phyloP scores from a whole-genome alignment of 2,113 vertebrate species.

The Antechinus flavipes region DNA sequence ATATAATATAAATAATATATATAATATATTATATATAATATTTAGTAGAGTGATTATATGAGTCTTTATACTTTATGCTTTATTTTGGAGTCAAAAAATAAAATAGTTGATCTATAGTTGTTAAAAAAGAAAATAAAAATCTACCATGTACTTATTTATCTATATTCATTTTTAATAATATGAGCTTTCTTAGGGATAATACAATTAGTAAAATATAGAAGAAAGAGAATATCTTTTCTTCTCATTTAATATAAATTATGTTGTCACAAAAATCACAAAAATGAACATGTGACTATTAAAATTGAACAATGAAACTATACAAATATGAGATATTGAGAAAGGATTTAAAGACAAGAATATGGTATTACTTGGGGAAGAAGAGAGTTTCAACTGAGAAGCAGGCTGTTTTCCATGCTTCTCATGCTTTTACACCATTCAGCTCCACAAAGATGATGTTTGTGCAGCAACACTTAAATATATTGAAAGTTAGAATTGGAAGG shows the following conservation, averaged over 20 bases:
- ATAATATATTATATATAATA: no score
- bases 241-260: background rate
- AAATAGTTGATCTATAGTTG: background rate
- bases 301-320: background rate
- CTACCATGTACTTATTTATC: no score
- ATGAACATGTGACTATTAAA: background rate
- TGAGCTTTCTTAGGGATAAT: background rate
- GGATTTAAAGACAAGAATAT: background rate
- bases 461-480: background rate
- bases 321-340: background rate
- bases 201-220: background rate
- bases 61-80: background rate
- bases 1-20: no score
- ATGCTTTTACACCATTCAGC: background rate
- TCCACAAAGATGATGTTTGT: background rate
- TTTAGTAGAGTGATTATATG: background rate
- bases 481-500: background rate
- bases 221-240: background rate
- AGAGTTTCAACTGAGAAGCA: background rate
- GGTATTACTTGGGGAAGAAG: background rate
- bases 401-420: background rate
- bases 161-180: background rate
- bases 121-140: no score
- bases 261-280: background rate
- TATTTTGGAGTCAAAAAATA: background rate